Percentiles rank a stretch among this genome's conserved stretches.
Evolutionary conservation across 1,140 invertebrate species (phyloP).

Genomic region (Drosophila littoralis): DNA sequence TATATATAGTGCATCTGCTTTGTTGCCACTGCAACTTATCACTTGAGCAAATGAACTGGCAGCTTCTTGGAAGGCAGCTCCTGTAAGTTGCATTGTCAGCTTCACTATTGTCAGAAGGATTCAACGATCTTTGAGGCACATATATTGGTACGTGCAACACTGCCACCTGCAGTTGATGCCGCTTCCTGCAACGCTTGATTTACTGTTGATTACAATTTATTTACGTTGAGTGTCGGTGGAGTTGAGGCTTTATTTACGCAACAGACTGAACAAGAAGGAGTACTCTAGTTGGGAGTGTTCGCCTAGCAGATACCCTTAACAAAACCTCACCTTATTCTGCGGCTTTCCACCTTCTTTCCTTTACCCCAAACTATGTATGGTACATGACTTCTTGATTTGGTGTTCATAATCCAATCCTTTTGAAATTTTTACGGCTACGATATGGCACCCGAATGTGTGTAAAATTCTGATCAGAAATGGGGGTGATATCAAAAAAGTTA

Average conservation of each 20-base stretch:
- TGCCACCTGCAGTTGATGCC: constrained; percentile 59
- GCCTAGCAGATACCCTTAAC: no score
- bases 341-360: no score
- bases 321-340: no score
- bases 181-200: constrained; percentile 55
- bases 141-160: constrained; percentile 4
- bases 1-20: constrained; percentile 13
- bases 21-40: constrained; percentile 41
- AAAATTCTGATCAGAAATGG: no score
- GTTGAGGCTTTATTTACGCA: constrained; percentile 3
- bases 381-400: no score
- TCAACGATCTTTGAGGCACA: no score
- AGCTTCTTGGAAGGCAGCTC: constrained; percentile 13
- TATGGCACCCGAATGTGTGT: no score
- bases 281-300: no score
- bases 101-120: constrained; percentile 43
- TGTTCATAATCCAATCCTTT: no score
- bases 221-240: constrained; percentile 52
- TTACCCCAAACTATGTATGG: no score
- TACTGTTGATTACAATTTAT: constrained; percentile 79
- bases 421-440: no score
- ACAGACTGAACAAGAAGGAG: neutral
- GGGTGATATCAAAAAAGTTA: no score
- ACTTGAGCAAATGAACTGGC: constrained; percentile 53
- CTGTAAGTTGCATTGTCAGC: constrained; percentile 33